Evolutionary conservation across 2,888 invertebrate genomes (phyloP).

Genomic region (Protonemura montana): DNA sequence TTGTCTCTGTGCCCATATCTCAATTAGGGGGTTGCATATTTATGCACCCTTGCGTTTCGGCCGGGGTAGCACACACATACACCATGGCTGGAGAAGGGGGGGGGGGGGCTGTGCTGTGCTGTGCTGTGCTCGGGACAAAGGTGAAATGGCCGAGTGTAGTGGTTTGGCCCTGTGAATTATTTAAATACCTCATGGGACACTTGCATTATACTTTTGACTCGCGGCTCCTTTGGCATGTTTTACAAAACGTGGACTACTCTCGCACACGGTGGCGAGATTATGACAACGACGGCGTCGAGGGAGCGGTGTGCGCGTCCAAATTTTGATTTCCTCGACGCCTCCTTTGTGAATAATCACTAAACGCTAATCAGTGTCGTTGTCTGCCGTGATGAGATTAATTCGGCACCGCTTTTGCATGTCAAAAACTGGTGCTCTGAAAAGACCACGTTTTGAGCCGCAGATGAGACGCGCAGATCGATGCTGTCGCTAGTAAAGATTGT

Average conservation of each 20-base stretch:
- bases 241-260: slow-evolving; percentile 36
- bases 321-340: not conserved
- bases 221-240: slow-evolving; percentile 35
- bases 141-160: slow-evolving; percentile 34
- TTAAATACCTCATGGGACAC: slow-evolving; percentile 24
- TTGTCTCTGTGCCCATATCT: not conserved
- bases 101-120: not conserved
- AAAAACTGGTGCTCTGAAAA: not conserved
- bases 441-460: no score
- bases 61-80: not conserved
- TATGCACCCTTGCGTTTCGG: slow-evolving; percentile 28
- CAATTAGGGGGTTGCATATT: not conserved
- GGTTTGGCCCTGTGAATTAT: slow-evolving; percentile 42
- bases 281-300: not conserved
- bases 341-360: not conserved
- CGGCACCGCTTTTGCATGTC: not conserved
- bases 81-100: not conserved
- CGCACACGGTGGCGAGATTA: not conserved
- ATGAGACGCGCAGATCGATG: no score
- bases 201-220: slow-evolving; percentile 33
- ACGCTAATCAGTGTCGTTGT: not conserved
- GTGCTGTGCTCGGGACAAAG: slow-evolving; percentile 27
- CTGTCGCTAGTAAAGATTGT: not conserved
- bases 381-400: not conserved
- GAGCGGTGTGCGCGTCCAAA: not conserved